Conservation (phyloP, 92 coral and sea anemone species). For the Umimayanthus kanabou region DNA sequence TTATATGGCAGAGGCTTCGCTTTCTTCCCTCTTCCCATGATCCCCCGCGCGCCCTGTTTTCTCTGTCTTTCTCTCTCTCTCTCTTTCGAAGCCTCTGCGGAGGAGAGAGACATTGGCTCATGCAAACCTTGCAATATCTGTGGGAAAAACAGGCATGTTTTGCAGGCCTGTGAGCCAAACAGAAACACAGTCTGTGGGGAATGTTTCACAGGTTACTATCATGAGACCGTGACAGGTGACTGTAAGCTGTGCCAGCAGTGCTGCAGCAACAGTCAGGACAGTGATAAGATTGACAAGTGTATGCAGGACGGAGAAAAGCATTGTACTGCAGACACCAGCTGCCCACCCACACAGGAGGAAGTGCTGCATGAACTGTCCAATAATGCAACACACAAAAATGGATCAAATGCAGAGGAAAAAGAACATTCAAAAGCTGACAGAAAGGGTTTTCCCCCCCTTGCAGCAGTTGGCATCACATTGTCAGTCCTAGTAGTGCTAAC, state of each 20-base stretch:
- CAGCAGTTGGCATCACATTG: not conserved
- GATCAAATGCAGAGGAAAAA: not conserved
- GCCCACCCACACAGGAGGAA: not conserved
- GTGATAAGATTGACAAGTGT: slow-evolving; percentile 14
- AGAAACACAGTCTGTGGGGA: slow-evolving; percentile 11
- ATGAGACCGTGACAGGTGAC: not conserved
- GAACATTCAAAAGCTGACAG: not conserved
- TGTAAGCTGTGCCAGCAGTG: slow-evolving; percentile 22
- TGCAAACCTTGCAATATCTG: slow-evolving; percentile 28
- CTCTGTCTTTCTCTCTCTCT: no score
- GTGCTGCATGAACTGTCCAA: not conserved
- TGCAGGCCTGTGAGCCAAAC: not conserved
- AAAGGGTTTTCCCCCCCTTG: not conserved
- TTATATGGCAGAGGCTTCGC: no score
- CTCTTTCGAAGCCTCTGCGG: no score
- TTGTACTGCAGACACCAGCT: not conserved
- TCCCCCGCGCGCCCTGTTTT: no score
- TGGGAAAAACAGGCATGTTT: not conserved
- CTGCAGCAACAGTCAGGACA: not conserved
- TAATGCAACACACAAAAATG: not conserved
- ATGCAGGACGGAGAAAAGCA: slow-evolving; percentile 14
- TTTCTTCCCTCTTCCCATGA: no score
- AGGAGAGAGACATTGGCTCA: no score
- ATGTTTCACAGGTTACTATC: slow-evolving; percentile 12
- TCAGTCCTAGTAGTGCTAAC: no score